phyloP scores from a whole-genome alignment of 2,113 vertebrate species.

The Ptilonorhynchus violaceus region DNA sequence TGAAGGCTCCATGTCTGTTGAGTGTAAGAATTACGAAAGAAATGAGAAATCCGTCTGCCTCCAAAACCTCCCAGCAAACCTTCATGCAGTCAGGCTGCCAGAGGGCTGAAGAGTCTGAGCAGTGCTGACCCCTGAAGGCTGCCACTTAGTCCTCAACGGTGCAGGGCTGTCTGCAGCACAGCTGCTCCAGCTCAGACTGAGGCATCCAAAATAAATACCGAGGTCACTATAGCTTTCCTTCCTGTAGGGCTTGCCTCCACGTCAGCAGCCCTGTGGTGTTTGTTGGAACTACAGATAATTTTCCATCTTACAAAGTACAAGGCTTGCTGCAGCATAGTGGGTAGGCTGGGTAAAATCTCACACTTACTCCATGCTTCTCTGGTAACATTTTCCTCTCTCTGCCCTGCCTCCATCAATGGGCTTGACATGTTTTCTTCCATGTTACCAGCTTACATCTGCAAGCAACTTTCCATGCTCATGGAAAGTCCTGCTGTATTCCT shows the following conservation, averaged over 20 bases:
- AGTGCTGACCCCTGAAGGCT: background rate
- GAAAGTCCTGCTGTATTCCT: background rate
- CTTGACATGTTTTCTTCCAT: background rate
- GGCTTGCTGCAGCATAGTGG: background rate
- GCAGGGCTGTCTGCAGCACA: background rate
- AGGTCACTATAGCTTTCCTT: background rate
- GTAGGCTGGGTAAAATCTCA: background rate
- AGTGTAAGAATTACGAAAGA: background rate
- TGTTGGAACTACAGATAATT: background rate
- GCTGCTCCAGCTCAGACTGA: slow-evolving; percentile 3
- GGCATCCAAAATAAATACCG: background rate
- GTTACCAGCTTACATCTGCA: fast-evolving
- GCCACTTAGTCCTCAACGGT: background rate
- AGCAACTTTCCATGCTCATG: background rate
- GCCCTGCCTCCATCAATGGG: background rate
- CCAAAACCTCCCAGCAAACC: background rate
- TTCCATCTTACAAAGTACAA: background rate
- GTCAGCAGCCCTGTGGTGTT: background rate
- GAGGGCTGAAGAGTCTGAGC: background rate
- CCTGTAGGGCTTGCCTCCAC: background rate
- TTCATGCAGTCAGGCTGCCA: background rate
- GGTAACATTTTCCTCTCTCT: background rate
- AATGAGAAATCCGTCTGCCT: background rate
- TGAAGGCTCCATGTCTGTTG: background rate
- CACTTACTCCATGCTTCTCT: background rate